Evolutionary conservation across 2,113 vertebrate genomes (phyloP).

Genomic region (Mus spicilegus): DNA sequence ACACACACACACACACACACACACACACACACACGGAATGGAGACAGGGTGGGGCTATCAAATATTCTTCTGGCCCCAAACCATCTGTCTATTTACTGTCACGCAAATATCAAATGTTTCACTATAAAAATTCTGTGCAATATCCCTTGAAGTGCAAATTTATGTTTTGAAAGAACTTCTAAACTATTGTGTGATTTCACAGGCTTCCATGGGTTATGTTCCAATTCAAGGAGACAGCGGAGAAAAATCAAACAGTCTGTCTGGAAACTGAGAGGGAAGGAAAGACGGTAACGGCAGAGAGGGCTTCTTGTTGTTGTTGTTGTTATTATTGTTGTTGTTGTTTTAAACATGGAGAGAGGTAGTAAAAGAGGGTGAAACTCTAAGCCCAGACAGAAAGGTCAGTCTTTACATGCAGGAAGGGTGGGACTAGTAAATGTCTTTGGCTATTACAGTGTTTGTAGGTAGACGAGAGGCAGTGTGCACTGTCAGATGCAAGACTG

Average conservation of each 20-base stretch:
- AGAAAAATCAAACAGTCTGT: neutral
- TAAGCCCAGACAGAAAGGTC: neutral
- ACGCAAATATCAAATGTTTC: conserved; percentile 1
- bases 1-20: neutral
- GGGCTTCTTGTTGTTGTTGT: neutral
- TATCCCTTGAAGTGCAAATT: neutral
- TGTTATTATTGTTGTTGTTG: neutral
- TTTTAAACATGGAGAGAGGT: neutral
- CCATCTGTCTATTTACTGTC: neutral
- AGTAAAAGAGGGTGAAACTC: neutral
- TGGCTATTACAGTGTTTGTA: neutral
- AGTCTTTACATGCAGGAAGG: neutral
- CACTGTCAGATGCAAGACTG: neutral
- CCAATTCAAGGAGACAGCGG: neutral
- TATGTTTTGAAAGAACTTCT: neutral
- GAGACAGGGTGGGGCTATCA: neutral
- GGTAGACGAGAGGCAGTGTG: neutral
- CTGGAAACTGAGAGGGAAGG: neutral
- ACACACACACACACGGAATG: neutral
- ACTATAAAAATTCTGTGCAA: conserved; percentile 1
- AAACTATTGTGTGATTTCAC: neutral
- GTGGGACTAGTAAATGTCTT: neutral
- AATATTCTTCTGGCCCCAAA: neutral
- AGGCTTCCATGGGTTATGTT: neutral
- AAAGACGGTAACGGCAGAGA: neutral